Conservation (phyloP, 2,888 invertebrate genomes). For the Bellardia bayeri region DNA sequence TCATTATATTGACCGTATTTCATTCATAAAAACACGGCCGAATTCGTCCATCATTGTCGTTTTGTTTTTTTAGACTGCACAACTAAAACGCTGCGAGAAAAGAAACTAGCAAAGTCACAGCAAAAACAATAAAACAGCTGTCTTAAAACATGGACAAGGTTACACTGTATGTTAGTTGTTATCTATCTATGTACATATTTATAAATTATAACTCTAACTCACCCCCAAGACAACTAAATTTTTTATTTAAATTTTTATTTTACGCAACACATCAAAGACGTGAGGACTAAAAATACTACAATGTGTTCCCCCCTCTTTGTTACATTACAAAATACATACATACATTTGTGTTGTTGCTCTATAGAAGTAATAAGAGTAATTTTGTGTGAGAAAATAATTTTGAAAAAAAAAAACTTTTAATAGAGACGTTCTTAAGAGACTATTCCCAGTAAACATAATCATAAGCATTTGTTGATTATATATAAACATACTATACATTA, state of each 20-base stretch:
- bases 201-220: not conserved
- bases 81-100: constrained; percentile 31
- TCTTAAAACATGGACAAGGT: constrained; percentile 49
- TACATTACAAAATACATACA: not conserved
- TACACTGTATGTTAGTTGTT: constrained; percentile 39
- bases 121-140: constrained; percentile 45
- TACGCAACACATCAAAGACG: not conserved
- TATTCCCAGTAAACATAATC: not conserved
- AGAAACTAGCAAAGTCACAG: constrained; percentile 22
- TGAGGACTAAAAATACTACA: not conserved
- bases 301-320: not conserved
- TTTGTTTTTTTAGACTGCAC: constrained; percentile 35
- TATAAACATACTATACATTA: no score
- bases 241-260: not conserved
- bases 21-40: constrained; percentile 76
- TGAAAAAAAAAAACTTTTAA: no score
- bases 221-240: constrained; percentile 4
- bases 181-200: not conserved
- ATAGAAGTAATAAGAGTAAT: not conserved
- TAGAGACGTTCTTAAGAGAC: no score
- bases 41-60: constrained; percentile 54
- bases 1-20: constrained; percentile 72
- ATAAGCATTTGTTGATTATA: no score
- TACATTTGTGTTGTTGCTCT: not conserved
- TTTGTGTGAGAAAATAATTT: no score